A percentile compares a stretch with the other conserved stretches of the same genome.
Evolutionary conservation across 2,888 invertebrate species (phyloP).

Genomic region (Noctua janthina): DNA sequence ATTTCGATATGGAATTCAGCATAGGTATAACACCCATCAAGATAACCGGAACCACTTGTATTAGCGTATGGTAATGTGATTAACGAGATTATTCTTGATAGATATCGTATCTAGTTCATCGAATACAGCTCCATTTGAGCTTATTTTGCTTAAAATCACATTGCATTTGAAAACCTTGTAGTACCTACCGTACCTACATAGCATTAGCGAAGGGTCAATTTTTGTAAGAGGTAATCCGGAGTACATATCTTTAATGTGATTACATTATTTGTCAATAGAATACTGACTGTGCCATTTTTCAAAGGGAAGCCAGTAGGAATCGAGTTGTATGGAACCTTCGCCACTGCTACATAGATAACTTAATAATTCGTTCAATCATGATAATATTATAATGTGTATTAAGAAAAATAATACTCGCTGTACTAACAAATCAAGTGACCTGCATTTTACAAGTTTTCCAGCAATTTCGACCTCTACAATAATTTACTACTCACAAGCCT

Average conservation of each 20-base stretch:
- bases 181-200: not conserved
- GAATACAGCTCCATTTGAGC: not conserved
- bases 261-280: too few relatives aligned
- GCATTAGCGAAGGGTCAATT: too few relatives aligned
- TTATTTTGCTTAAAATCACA: not conserved
- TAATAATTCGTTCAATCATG: not conserved
- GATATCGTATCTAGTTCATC: not conserved
- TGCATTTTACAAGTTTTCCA: not conserved
- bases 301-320: too few relatives aligned
- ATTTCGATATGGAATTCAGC: not conserved
- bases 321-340: too few relatives aligned
- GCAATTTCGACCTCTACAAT: not conserved
- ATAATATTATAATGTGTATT: not conserved
- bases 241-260: too few relatives aligned
- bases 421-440: not conserved
- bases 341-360: not conserved
- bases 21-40: not conserved
- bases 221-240: too few relatives aligned
- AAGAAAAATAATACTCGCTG: too few relatives aligned
- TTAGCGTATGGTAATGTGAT: not conserved
- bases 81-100: slow-evolving; percentile 5
- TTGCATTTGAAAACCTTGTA: not conserved
- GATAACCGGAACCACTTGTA: not conserved
- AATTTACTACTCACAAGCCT: not conserved
- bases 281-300: too few relatives aligned